Base-by-base conservation (phyloP, 2,113 vertebrate genomes). In the Ochotona princeps region DNA sequence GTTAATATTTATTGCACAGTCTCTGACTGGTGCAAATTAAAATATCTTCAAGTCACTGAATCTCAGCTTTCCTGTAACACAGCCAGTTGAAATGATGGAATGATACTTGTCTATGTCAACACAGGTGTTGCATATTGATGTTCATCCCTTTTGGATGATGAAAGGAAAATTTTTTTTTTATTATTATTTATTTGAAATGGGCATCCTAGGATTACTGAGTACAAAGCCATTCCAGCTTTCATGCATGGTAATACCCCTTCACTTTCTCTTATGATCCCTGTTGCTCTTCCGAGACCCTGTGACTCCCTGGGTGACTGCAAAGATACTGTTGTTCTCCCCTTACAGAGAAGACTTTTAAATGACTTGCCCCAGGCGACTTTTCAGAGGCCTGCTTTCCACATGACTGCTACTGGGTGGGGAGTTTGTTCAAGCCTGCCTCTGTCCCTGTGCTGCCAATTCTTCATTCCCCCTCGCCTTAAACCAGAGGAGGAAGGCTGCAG, bases 121-220 rank as follows among this genome's bases (percentile, higher is more conserved):
- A 44, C 10, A 57, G 57, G 57, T 15, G 8, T 18, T 61, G 7
- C 5, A 32, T 0, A 6, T 30, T 12, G 2, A 2, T 35, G 25
- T 6, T 70, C 38, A 32, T 82, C 49, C 63, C 35, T 70, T 92
- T 94, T 65, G 38, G 65, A 32, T 67, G 35, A 70, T 90, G 54
- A 79, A 18, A 83, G 75, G 76, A 54, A 65, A 74, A n/a, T n/a
- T n/a, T n/a, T n/a, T n/a, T n/a, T n/a, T n/a, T n/a, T n/a, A n/a
- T n/a, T n/a, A n/a, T n/a, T n/a, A n/a, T 5, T 67, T 90, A 28
- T 90, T 85, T 87, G 76, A 74, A 87, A 79, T 72, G 67, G 82
- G 18, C 81, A 66, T 75, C 44, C 51, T 60, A 69, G 67, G 81
- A 65, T 21, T 81, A 4, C 54, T 69, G 38, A 18, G 65, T 5